phyloP scores from a whole-genome alignment of 2,113 vertebrate genomes.

The Spilogale gracilis region DNA sequence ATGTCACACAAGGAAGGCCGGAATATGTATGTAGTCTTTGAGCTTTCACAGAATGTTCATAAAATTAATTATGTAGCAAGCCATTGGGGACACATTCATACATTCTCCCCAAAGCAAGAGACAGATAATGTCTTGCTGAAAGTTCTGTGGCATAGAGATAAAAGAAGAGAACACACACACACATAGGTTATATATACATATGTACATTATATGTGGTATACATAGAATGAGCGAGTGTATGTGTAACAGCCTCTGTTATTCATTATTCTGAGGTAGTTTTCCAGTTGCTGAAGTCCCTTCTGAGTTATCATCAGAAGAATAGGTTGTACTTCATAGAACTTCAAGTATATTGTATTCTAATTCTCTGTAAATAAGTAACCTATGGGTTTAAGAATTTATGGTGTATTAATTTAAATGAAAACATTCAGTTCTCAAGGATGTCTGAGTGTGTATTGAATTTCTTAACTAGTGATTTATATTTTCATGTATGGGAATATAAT shows the following conservation, averaged over 20 bases:
- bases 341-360: background rate
- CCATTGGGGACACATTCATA: background rate
- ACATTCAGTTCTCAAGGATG: background rate
- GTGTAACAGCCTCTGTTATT: background rate
- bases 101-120: background rate
- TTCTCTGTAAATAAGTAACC: constrained; percentile 17
- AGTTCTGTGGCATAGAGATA: background rate
- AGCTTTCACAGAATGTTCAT: constrained; percentile 17
- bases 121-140: background rate
- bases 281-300: background rate
- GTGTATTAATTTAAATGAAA: background rate
- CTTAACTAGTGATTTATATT: background rate
- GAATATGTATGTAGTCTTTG: background rate
- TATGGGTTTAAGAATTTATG: background rate
- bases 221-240: background rate
- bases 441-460: background rate
- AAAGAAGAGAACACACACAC: background rate
- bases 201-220: background rate
- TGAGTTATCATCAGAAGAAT: background rate
- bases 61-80: constrained; percentile 11
- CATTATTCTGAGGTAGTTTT: background rate
- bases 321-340: background rate
- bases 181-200: background rate
- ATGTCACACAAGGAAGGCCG: background rate
- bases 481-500: background rate